A percentile compares a stretch with the other conserved stretches of the same genome.
Evolutionary conservation across 2,888 invertebrate genomes (phyloP).

Genomic region (Tipula helvola): DNA sequence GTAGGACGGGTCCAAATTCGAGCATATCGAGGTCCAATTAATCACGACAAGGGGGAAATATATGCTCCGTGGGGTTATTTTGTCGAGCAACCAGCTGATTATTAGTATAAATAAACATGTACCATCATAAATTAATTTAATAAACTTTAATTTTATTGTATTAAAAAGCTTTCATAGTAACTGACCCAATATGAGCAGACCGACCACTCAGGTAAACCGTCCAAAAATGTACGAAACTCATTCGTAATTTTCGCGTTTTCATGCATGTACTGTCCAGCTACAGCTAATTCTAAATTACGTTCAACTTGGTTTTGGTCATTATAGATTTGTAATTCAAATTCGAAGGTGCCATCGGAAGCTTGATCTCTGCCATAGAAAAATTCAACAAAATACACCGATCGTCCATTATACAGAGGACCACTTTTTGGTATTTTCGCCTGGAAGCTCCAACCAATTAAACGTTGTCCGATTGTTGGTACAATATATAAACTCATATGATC

Average conservation of each 20-base stretch:
- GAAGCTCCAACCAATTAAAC: constrained; percentile 21
- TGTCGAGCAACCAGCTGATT: constrained; percentile 17
- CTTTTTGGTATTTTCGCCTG: not conserved
- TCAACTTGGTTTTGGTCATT: constrained; percentile 16
- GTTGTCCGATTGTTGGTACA: constrained; percentile 23
- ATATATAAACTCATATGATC: constrained; percentile 32
- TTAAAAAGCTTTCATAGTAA: constrained; percentile 31
- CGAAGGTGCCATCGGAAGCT: not conserved
- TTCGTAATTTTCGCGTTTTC: constrained; percentile 34
- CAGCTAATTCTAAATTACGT: constrained; percentile 31
- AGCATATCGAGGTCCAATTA: constrained; percentile 18
- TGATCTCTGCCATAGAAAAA: constrained; percentile 30
- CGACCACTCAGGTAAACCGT: constrained; percentile 40
- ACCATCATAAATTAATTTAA: not conserved
- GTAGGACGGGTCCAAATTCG: constrained; percentile 16
- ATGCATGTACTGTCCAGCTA: constrained; percentile 38
- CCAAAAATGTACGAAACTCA: constrained; percentile 35
- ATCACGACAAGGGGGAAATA: constrained; percentile 9
- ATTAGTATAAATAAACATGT: not conserved
- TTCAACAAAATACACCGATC: constrained; percentile 26
- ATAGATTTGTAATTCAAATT: not conserved
- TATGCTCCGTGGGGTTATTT: constrained; percentile 18
- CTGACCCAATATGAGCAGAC: constrained; percentile 39
- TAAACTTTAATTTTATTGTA: not conserved
- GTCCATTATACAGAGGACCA: not conserved